Evolutionary conservation across 2,797 vertebrate species (phyloP).

Genomic region (Rhynchotus rufescens): DNA sequence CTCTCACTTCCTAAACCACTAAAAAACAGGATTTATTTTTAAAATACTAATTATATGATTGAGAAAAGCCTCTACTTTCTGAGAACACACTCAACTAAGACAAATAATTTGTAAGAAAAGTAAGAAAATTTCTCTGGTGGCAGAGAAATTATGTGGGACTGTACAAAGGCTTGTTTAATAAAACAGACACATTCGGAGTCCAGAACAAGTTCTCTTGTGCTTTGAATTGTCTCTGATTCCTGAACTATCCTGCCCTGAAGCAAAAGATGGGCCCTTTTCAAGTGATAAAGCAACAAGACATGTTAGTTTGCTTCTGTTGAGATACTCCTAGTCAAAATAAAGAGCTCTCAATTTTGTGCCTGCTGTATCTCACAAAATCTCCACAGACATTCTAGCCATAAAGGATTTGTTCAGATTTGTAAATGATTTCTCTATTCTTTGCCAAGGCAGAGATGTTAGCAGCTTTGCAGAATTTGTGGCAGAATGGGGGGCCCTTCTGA

Average conservation of each 20-base stretch:
- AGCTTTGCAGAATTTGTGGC: neutral
- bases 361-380: neutral
- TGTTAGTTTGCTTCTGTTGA: conserved; percentile 10
- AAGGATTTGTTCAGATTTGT: neutral
- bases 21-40: conserved; percentile 67
- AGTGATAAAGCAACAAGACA: conserved; percentile 38
- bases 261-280: neutral
- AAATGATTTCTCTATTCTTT: neutral
- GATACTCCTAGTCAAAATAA: conserved; percentile 8
- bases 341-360: neutral
- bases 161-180: neutral
- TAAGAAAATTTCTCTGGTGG: conserved; percentile 30
- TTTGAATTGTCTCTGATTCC: neutral
- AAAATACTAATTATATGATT: conserved; percentile 65
- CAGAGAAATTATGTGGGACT: conserved; percentile 15
- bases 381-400: neutral
- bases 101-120: conserved; percentile 52
- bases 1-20: conserved; percentile 44
- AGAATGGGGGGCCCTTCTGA: neutral
- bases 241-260: neutral
- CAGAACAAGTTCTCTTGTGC: conserved; percentile 19
- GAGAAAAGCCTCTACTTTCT: conserved; percentile 61
- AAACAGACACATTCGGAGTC: conserved; percentile 15
- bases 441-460: neutral
- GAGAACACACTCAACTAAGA: conserved; percentile 32